Evolutionary conservation across 2,888 invertebrate species (phyloP), one percentile per base, ranked within the genome.

Genomic region (Drosophila fungiperda): DNA sequence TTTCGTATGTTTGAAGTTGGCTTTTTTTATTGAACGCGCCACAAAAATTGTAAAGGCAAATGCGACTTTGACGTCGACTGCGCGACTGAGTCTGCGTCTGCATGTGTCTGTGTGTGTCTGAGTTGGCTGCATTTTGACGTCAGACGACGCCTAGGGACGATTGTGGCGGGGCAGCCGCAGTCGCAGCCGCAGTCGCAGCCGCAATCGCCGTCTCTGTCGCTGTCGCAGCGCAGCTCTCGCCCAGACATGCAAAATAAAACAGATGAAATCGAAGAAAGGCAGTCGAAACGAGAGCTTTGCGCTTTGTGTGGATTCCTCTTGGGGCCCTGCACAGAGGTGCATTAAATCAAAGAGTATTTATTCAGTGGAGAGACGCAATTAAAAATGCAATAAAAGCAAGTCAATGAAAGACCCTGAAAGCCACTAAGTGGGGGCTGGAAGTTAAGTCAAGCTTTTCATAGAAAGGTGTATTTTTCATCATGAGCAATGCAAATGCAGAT

Each of bases 41-140:
- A 79, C 76, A 85, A 90, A 80, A 83, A 90, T 83, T 88, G 83
- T 81, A 85, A 82, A 88, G 75, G 80, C 82, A 76, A 82, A 80
- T 74, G 78, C 80, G 74, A 85, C 77, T 80, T 69, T 68, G 73
- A 74, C 73, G 66, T 61, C 61, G 77, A 71, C 68, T 63, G 54
- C 60, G 50, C 76, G 40, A 60, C 68, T 45, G 26, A 58, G 57
- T 63, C 32, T 57, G 52, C 17, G 35, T 57, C 23, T 53, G 23
- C 35, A 29, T 55, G 35, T 58, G 40, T 61, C 29, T 61, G 52
- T 63, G 50, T 58, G 35, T 69, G 36, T 50, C 45, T 70, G 35
- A 66, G 70, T 55, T 80, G 78, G 84, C 71, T 85, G 84, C 83
- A 85, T 79, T 88, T 85, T 88, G 83, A 85, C 88, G 88, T 88